Evolutionary conservation across 2,888 invertebrate species (phyloP).

Genomic region (Dolichomitus sp.): DNA sequence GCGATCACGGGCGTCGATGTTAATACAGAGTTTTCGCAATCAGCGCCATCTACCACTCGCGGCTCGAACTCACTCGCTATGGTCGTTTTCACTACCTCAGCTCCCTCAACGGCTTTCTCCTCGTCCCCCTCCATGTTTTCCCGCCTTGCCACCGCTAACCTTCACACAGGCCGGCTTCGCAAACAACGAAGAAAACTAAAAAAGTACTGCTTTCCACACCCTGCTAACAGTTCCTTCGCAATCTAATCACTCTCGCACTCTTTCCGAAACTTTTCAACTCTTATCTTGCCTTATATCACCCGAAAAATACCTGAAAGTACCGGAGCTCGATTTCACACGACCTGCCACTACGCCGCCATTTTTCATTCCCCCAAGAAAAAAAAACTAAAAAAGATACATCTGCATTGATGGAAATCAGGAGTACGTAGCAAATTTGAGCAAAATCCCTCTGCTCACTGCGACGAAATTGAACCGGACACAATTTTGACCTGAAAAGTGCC

Average conservation of each 20-base stretch:
- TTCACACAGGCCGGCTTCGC: neutral
- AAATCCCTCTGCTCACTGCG: too few species aligned
- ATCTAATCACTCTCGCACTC: neutral
- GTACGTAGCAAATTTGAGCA: too few species aligned
- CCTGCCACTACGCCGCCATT: conserved; percentile 5
- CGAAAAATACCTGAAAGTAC: neutral
- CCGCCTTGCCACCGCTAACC: neutral
- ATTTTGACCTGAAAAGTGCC: too few species aligned
- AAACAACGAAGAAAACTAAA: neutral
- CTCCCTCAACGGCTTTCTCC: neutral
- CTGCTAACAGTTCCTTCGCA: neutral
- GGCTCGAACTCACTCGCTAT: neutral
- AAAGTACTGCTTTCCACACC: neutral
- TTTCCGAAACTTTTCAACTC: conserved; percentile 4
- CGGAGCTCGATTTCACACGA: conserved; percentile 2
- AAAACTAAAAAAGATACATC: too few species aligned
- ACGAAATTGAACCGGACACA: too few species aligned
- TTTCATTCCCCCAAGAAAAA: too few species aligned
- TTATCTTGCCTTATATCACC: neutral
- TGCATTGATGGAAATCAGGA: too few species aligned
- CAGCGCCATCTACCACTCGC: neutral
- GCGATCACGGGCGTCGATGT: neutral
- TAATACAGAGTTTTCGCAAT: neutral
- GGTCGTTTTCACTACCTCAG: neutral
- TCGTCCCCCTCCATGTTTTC: neutral